Conservation (phyloP, 1,140 invertebrate genomes). For the Steinernema feltiae region DNA sequence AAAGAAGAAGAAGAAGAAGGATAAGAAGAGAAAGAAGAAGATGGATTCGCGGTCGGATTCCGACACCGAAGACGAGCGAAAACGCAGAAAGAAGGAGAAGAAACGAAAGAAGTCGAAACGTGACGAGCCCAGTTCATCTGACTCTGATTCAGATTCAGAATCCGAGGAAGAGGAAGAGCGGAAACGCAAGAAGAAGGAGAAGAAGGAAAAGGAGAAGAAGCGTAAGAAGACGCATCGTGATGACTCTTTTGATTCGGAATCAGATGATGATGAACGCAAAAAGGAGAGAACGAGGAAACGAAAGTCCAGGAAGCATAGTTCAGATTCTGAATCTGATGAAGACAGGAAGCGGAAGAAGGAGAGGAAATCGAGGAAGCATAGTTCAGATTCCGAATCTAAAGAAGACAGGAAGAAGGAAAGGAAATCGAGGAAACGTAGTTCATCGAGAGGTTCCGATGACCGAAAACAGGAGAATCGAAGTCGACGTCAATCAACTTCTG, state of each 20-base stretch:
- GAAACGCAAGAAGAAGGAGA: neutral
- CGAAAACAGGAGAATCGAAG: no score
- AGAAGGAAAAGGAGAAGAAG: conserved; percentile 3
- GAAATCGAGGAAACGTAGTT: neutral
- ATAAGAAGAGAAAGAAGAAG: neutral
- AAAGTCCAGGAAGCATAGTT: neutral
- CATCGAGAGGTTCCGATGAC: no score
- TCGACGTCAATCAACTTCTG: no score
- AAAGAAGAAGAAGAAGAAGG: neutral
- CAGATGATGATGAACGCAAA: neutral
- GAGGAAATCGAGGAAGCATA: neutral
- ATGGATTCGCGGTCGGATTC: no score
- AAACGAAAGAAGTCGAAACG: no score
- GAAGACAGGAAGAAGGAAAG: neutral
- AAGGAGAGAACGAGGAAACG: neutral
- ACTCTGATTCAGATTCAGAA: no score
- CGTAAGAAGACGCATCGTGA: neutral
- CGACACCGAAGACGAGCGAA: no score
- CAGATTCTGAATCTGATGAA: neutral
- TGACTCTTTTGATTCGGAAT: neutral
- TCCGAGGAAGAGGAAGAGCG: no score
- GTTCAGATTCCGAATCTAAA: neutral
- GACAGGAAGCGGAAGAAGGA: neutral
- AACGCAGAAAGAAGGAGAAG: no score
- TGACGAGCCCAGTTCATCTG: no score